Base-by-base conservation (phyloP, 2,113 vertebrate genomes). In the Sylvietta virens region DNA sequence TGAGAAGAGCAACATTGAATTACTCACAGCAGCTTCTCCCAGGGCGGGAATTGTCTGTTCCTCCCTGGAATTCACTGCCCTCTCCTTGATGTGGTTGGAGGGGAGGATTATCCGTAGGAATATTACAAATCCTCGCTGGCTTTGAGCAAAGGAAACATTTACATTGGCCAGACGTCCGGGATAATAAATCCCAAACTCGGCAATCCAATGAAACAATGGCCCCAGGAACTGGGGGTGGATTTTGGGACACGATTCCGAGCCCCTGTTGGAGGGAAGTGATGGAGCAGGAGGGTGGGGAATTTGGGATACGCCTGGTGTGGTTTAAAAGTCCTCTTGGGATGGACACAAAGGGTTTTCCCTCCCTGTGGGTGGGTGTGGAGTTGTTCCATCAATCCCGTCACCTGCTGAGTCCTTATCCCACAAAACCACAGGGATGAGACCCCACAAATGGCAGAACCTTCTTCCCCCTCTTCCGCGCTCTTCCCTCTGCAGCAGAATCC, bases 81-180 rank as follows among this genome's bases (percentile, higher is more conserved):
- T 31, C 80, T 39, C 85, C 56, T 45, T 97, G 92, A 93, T 96
- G 97, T 93, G 96, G 95, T 89, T 18, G 17, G 37, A 65, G 30
- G 27, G 66, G 48, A 82, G 93, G 77, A 90, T 77, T 88, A 80
- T 94, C 90, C 28, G 56, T 21, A 87, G 94, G 66, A 64, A 54
- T 77, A 82, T 93, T 74, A 82, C 95, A 93, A 92, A 95, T 93
- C 94, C 89, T 60, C 4, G 80, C 85, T 81, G 90, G 85, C 91
- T 96, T 89, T 33, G 26, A 53, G 90, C 80, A 93, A 87, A 95
- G 92, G 92, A 97, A 97, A 96, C 91, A 57, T 97, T 97, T 94
- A 71, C 61, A 10, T 87, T 96, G 96, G 94, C 96, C 91, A 77
- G 81, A 20, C 9, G 4, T 48, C 67, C 9, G 44, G 91, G 88